Percentiles rank a stretch among this genome's conserved stretches.
phyloP scores from a whole-genome alignment of 1,140 invertebrate species.

The Bradysia coprophila region DNA sequence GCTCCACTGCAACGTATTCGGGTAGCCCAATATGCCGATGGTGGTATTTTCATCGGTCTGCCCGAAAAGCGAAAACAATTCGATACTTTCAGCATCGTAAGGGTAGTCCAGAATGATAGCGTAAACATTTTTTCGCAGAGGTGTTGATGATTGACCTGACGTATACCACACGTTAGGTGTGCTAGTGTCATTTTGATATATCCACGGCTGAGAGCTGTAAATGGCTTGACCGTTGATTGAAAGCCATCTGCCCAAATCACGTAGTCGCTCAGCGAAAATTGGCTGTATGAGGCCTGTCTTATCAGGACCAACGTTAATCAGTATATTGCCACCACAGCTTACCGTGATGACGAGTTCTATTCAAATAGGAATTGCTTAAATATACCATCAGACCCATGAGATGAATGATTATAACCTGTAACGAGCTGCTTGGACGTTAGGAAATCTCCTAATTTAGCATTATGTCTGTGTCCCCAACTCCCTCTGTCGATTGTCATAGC shows the following conservation, averaged over 20 bases:
- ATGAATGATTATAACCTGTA: conserved; percentile 14
- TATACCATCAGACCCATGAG: neutral
- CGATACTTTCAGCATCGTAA: neutral
- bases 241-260: conserved; percentile 33
- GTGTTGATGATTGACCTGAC: neutral
- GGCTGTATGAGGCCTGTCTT: conserved; percentile 72
- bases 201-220: neutral
- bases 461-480: conserved; percentile 81
- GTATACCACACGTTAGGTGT: neutral
- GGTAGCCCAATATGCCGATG: neutral
- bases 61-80: neutral
- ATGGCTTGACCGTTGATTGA: neutral
- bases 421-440: conserved; percentile 55
- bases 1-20: neutral
- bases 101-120: neutral
- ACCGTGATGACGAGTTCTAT: conserved; percentile 60
- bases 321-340: conserved; percentile 73
- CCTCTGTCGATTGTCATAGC: conserved; percentile 74
- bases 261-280: conserved; percentile 77
- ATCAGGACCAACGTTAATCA: conserved; percentile 84
- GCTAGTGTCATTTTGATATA: neutral
- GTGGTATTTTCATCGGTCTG: neutral
- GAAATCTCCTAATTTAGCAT: conserved; percentile 50
- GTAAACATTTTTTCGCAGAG: neutral
- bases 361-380: neutral